phyloP scores from a whole-genome alignment of 2,113 vertebrate species.

The Gracilinanus agilis region DNA sequence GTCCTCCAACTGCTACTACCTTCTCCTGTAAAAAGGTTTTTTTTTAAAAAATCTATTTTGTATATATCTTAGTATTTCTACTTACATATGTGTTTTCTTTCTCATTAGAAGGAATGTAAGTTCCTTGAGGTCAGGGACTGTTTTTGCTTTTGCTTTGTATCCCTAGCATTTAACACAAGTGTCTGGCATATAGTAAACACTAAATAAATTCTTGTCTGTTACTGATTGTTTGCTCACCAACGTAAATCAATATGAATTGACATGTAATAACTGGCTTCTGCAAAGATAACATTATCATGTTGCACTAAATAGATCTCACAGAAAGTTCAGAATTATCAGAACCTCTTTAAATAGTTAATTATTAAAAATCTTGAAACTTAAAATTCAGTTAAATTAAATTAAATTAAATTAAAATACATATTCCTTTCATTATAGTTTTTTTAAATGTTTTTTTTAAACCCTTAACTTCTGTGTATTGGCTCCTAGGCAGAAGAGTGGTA shows the following conservation, averaged over 20 bases:
- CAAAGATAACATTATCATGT: not conserved
- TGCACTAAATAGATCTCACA: not conserved
- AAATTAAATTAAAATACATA: not conserved
- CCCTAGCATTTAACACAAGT: not conserved
- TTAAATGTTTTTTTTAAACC: too few relatives aligned
- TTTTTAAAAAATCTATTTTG: not conserved
- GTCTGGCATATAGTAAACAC: not conserved
- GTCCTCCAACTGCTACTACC: too few relatives aligned
- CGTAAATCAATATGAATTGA: not conserved
- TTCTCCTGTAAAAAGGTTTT: not conserved
- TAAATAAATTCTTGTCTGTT: not conserved
- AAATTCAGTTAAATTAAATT: not conserved
- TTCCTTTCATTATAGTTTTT: not conserved
- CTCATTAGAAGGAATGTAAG: not conserved
- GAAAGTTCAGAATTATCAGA: not conserved
- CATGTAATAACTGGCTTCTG: not conserved
- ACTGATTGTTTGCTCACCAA: not conserved
- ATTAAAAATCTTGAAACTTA: not conserved
- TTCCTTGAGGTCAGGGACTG: not conserved
- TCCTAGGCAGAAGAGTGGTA: too few relatives aligned
- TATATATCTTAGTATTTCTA: not conserved
- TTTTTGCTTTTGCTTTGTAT: not conserved
- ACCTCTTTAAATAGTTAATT: not conserved
- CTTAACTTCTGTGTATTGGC: too few relatives aligned
- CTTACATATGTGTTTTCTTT: not conserved